phyloP scores from a whole-genome alignment of 2,113 vertebrate species.

The Amazona guildingii region DNA sequence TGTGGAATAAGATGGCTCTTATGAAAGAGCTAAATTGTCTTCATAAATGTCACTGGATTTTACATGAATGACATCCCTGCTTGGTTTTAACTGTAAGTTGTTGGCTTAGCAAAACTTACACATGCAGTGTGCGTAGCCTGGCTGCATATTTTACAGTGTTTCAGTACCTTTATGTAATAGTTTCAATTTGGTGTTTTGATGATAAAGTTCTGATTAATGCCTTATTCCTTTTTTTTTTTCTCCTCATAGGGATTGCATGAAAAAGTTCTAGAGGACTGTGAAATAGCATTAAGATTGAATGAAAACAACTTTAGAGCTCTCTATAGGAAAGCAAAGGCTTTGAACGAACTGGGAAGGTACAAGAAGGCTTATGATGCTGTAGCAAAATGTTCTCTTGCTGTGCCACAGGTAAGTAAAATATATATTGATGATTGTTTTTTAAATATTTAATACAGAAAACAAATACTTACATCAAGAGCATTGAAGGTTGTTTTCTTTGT shows the following conservation, averaged over 20 bases:
- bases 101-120: not conserved
- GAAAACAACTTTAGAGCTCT: constrained; percentile 88
- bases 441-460: not conserved
- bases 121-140: not conserved
- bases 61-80: not conserved
- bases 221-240: not conserved
- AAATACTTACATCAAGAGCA: not conserved
- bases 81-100: not conserved
- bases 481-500: not conserved
- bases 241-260: constrained; percentile 82
- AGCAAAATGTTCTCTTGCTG: constrained; percentile 91
- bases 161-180: not conserved
- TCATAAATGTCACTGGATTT: not conserved
- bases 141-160: not conserved
- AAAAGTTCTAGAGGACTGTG: constrained; percentile 89
- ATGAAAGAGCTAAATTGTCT: not conserved
- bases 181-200: not conserved
- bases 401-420: constrained; percentile 86
- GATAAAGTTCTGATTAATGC: not conserved
- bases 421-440: not conserved
- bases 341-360: constrained; percentile 88
- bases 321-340: constrained; percentile 89
- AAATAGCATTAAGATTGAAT: constrained; percentile 85
- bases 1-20: not conserved
- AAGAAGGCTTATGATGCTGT: constrained; percentile 93